Evolutionary conservation across 2,888 invertebrate genomes (phyloP).

Genomic region (Invenusta paracnida): DNA sequence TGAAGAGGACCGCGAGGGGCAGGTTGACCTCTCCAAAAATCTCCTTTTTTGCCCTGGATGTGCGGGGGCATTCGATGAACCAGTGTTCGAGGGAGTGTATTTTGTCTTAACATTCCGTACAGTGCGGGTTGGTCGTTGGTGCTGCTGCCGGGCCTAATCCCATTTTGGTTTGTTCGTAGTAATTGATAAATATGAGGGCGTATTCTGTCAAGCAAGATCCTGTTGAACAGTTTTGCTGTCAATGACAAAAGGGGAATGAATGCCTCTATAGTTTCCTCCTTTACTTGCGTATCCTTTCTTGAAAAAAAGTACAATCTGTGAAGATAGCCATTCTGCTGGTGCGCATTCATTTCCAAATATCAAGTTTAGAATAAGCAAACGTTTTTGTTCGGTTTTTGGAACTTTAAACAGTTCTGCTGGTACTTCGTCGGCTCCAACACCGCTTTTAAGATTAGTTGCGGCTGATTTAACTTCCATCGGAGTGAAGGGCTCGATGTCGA

Average conservation of each 20-base stretch:
- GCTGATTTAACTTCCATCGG: slow-evolving; percentile 22
- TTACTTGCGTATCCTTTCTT: slow-evolving; percentile 13
- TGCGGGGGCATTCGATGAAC: no score
- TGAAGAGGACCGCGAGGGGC: no score
- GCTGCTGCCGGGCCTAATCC: neutral
- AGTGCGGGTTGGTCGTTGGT: neutral
- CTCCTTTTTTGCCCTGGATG: no score
- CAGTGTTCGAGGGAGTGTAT: no score
- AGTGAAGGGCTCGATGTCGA: slow-evolving; percentile 25
- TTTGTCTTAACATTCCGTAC: no score
- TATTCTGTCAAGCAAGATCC: slow-evolving; percentile 3
- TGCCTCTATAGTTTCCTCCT: slow-evolving; percentile 8
- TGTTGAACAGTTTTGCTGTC: neutral
- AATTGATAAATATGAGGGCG: neutral
- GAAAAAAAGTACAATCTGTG: slow-evolving; percentile 7
- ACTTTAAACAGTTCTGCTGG: slow-evolving; percentile 6
- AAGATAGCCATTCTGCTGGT: slow-evolving; percentile 18
- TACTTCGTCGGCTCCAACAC: slow-evolving; percentile 21
- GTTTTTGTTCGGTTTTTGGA: slow-evolving; percentile 14
- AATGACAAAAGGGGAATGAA: neutral
- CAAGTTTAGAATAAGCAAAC: neutral
- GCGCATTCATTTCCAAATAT: slow-evolving; percentile 14
- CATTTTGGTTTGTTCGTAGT: slow-evolving; percentile 4
- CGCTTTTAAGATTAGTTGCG: neutral
- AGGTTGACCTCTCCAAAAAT: no score